A percentile compares a stretch with the other conserved stretches of the same genome.
Evolutionary conservation across 2,797 vertebrate genomes (phyloP).

Genomic region (Xiphophorus birchmanni): DNA sequence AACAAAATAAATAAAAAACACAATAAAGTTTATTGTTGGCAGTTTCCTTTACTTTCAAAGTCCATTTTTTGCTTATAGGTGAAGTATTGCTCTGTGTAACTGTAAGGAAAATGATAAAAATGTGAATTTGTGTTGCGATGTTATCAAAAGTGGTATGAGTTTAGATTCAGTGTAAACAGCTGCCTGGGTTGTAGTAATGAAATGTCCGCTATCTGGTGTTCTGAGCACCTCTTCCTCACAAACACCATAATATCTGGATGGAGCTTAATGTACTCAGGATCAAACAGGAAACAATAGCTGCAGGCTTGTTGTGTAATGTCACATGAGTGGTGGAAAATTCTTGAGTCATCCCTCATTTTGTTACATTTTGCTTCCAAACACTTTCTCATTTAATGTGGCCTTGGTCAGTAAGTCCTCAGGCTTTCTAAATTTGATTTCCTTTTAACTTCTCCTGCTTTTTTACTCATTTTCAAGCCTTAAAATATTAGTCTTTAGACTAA

Average conservation of each 20-base stretch:
- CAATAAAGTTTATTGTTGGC: background rate
- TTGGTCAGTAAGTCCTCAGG: too few relatives aligned
- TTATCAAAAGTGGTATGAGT: background rate
- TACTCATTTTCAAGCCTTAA: too few relatives aligned
- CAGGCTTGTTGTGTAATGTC: background rate
- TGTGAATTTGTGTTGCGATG: background rate
- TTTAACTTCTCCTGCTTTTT: too few relatives aligned
- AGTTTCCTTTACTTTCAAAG: background rate
- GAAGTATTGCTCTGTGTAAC: background rate
- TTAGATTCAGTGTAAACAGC: background rate
- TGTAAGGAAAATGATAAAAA: background rate
- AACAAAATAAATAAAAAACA: background rate
- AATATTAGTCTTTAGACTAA: too few relatives aligned
- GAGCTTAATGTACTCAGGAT: background rate
- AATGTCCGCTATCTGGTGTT: background rate
- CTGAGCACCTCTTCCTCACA: background rate
- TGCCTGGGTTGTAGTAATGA: background rate
- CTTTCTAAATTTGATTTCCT: too few relatives aligned
- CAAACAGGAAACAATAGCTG: background rate
- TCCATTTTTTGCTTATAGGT: background rate
- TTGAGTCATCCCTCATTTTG: background rate
- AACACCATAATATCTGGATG: background rate
- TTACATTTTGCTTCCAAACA: background rate
- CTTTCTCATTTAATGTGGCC: background rate
- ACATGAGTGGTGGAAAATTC: background rate